phyloP scores from a whole-genome alignment of 2,113 vertebrate species.

The Etheostoma spectabile region DNA sequence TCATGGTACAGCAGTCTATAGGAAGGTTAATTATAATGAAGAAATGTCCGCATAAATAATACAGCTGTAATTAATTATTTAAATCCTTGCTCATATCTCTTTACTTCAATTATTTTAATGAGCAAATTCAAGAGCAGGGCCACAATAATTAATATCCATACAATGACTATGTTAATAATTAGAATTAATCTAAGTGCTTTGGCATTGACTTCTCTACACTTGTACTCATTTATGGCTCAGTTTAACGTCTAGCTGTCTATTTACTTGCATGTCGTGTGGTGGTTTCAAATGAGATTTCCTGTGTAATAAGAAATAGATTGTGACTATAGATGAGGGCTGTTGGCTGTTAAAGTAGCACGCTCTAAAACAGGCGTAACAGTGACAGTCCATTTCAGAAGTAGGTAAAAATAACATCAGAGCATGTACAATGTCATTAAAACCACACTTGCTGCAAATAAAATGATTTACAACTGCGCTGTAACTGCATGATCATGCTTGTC shows the following conservation, averaged over 20 bases:
- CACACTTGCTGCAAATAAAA: conserved; percentile 65
- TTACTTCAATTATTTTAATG: conserved; percentile 59
- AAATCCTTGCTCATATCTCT: conserved; percentile 50
- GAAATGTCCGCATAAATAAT: conserved; percentile 56
- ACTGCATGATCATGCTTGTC: conserved; percentile 70
- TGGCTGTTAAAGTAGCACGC: neutral
- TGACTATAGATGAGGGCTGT: conserved; percentile 13
- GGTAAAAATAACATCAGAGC: conserved; percentile 63
- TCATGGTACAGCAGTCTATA: conserved; percentile 45
- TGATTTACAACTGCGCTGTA: conserved; percentile 68
- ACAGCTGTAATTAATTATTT: conserved; percentile 66
- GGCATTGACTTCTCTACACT: neutral
- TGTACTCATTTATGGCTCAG: neutral
- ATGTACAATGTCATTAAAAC: conserved; percentile 67
- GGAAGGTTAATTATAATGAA: conserved; percentile 66
- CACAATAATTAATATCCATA: conserved; percentile 55
- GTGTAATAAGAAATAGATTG: neutral
- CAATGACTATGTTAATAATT: conserved; percentile 51
- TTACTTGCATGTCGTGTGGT: neutral
- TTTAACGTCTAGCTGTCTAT: conserved; percentile 9
- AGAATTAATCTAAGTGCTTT: conserved; percentile 47
- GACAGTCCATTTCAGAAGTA: conserved; percentile 55
- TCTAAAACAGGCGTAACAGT: conserved; percentile 14
- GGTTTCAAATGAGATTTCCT: neutral
- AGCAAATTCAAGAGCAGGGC: conserved; percentile 40